phyloP scores from a whole-genome alignment of 2,113 vertebrate genomes.

The Capra hircus region DNA sequence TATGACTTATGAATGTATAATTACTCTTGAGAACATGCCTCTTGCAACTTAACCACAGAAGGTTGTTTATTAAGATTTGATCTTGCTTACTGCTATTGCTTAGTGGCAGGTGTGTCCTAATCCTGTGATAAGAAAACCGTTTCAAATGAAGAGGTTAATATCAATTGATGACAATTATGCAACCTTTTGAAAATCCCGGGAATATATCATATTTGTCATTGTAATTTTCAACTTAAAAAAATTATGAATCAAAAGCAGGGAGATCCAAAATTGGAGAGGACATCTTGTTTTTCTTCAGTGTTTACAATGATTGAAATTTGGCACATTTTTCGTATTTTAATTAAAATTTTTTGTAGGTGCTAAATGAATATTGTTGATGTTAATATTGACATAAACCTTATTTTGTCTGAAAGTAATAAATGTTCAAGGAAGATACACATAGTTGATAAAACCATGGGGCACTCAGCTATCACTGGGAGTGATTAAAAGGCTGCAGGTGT shows the following conservation, averaged over 20 bases:
- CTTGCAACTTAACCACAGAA: constrained; percentile 2
- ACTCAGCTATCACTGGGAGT: not conserved
- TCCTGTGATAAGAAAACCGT: not conserved
- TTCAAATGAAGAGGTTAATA: not conserved
- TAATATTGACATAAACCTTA: constrained; percentile 38
- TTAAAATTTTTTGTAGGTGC: constrained; percentile 36
- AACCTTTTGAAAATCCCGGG: not conserved
- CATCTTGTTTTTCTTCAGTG: not conserved
- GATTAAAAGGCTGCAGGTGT: constrained; percentile 57
- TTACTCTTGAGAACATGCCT: not conserved
- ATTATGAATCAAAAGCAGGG: not conserved
- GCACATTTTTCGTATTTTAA: constrained; percentile 37
- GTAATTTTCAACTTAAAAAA: not conserved
- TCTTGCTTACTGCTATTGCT: constrained; percentile 22
- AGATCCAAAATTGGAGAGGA: not conserved
- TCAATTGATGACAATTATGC: not conserved
- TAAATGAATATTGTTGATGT: constrained; percentile 40
- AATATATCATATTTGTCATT: not conserved
- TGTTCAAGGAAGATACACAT: not conserved
- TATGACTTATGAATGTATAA: not conserved
- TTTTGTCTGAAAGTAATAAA: constrained; percentile 46
- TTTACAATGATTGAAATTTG: constrained; percentile 14
- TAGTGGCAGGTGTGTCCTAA: not conserved
- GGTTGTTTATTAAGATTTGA: constrained; percentile 22
- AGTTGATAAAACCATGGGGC: constrained; percentile 31